Base-by-base conservation (phyloP, 1,140 invertebrate genomes). In the Elymnias hypermnestra region DNA sequence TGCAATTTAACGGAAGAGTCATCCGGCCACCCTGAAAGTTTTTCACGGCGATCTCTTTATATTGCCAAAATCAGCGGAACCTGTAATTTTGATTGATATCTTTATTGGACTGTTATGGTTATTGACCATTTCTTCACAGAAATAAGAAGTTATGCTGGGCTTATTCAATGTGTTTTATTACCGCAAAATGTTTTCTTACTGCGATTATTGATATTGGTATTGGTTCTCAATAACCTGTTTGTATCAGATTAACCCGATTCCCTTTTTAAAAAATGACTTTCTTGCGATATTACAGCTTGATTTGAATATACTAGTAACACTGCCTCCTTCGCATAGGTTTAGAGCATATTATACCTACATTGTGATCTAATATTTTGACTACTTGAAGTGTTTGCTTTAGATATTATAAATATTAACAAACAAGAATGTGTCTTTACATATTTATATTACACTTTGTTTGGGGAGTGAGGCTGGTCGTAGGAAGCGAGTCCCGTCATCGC, bases 31-130 rank as follows among this genome's bases (percentile, higher is more conserved):
- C 78, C 69, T 63, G 71, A 31, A 37, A 39, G 72, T 50, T 49
- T 50, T 53, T 57, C 58, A 57, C 59, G 52, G 63, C 73, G 66
- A 72, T 69, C 65, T 52, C 43, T 56, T 70, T 69, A 68, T 83
- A 82, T 82, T 83, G 83, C 73, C 78, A 81, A 85, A 82, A 82
- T 76, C 73, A 83, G 75, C 75, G 59, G 67, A 73, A 71, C 75
- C 77, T 85, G 69, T 85, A 85, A 85, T 85, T 85, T 85, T 85
- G 82, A 85, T 85, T 77, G 70, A 82, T 83, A 85, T 85, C 82
- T 85, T 85, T 78, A 83, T 82, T 74, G 75, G 69, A 63, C 64
- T 70, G 57, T 59, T 57, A 76, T 75, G 81, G 78, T 85, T 85
- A 85, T 83, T 78, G 76, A 14, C 29, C 67, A 78, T 82, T 81